phyloP scores from a whole-genome alignment of 2,113 vertebrate genomes.

The Danionella cerebrum region DNA sequence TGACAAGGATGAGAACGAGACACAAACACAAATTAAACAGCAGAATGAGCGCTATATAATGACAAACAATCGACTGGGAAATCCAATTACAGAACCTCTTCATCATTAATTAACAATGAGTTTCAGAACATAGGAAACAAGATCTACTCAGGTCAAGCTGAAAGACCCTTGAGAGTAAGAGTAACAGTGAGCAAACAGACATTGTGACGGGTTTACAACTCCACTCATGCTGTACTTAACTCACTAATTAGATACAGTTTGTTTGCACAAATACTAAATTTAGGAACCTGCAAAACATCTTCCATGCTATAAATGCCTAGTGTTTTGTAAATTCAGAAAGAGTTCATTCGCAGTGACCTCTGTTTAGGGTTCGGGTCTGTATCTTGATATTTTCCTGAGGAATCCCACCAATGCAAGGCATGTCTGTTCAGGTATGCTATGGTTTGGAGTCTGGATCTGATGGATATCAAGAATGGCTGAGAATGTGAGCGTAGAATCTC shows the following conservation, averaged over 20 bases:
- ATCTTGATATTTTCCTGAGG: conserved; percentile 13
- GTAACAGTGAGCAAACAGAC: background rate
- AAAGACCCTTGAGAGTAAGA: background rate
- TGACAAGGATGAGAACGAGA: background rate
- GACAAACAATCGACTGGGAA: background rate
- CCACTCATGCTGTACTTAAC: background rate
- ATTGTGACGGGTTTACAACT: background rate
- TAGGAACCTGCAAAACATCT: background rate
- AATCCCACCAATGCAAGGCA: background rate
- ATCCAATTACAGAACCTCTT: conserved; percentile 10
- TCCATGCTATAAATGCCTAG: background rate
- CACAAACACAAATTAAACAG: background rate
- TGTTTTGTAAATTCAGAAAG: background rate
- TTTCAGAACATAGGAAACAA: background rate
- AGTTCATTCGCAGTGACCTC: background rate
- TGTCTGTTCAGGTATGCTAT: background rate
- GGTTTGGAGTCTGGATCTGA: conserved; percentile 5
- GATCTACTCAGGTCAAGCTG: background rate
- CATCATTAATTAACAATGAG: background rate
- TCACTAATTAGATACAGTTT: background rate
- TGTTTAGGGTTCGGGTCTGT: background rate
- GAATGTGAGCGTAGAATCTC: background rate
- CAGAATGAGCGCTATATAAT: background rate
- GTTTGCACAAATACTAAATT: background rate
- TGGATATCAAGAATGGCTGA: conserved; percentile 24